A percentile compares a stretch with the other conserved stretches of the same genome.
Evolutionary conservation across 2,797 vertebrate species (phyloP).

Genomic region (Peromyscus eremicus): DNA sequence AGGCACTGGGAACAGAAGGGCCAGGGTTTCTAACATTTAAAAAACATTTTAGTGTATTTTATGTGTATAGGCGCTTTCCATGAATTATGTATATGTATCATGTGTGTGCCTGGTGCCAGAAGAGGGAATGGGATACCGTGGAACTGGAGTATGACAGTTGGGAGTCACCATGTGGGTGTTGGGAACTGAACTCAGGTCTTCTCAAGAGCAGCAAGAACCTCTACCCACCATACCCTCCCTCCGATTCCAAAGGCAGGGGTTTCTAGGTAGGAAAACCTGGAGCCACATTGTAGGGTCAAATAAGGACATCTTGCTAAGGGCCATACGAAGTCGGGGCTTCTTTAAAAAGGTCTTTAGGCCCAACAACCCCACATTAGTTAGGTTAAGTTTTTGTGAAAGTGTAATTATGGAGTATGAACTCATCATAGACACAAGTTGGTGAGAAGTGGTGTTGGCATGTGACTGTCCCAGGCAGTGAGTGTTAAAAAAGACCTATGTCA

Average conservation of each 20-base stretch:
- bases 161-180: background rate
- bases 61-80: too few species aligned
- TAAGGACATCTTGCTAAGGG: background rate
- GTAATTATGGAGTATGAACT: background rate
- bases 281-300: background rate
- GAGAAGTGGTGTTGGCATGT: background rate
- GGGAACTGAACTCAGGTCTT: background rate
- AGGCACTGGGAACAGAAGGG: background rate
- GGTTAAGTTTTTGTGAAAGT: background rate
- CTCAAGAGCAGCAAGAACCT: background rate
- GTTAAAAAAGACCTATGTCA: background rate
- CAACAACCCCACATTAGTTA: background rate
- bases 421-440: background rate
- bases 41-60: background rate
- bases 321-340: background rate
- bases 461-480: background rate
- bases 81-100: background rate
- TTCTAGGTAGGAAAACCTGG: background rate
- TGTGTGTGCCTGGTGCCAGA: background rate
- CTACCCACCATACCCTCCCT: background rate
- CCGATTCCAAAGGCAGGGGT: background rate
- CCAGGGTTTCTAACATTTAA: background rate
- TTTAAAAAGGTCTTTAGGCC: background rate
- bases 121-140: background rate
- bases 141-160: background rate